Percentiles rank a stretch among this genome's conserved stretches.
These are phyloP conservation scores for Calephelis perditalis DNA, from an alignment of 2,888 invertebrate species.

Conservation along the genomic window DNA sequence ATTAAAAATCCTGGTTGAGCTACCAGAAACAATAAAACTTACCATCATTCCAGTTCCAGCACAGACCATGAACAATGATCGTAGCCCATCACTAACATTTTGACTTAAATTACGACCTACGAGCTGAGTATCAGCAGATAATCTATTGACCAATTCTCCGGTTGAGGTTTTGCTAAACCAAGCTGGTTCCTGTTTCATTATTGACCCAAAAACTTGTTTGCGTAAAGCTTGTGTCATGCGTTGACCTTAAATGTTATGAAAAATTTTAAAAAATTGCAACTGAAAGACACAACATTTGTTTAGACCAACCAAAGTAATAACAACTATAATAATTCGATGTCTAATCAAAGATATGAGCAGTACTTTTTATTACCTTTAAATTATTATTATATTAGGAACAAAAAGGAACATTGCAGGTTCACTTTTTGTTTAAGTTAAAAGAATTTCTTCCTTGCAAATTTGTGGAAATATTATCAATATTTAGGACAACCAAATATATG, in stretches of 20 bases:
- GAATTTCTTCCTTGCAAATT: too few relatives aligned
- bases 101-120: conserved; percentile 95
- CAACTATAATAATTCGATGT: too few relatives aligned
- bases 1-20: too few relatives aligned
- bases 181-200: conserved; percentile 91
- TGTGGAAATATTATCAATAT: too few relatives aligned
- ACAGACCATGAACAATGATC: conserved; percentile 90
- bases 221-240: conserved; percentile 90
- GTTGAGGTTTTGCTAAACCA: conserved; percentile 95
- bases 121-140: conserved; percentile 93
- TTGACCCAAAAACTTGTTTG: conserved; percentile 86
- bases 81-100: conserved; percentile 95
- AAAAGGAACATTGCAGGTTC: too few relatives aligned
- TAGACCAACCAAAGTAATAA: too few relatives aligned
- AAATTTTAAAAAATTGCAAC: not conserved
- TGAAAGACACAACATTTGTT: too few relatives aligned
- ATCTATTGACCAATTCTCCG: conserved; percentile 93
- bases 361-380: too few relatives aligned
- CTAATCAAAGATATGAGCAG: too few relatives aligned
- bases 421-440: too few relatives aligned
- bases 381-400: too few relatives aligned
- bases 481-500: too few relatives aligned
- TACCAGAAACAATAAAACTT: conserved; percentile 28
- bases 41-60: conserved; percentile 98
- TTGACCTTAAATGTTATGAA: conserved; percentile 80